Conservation (phyloP, 2,113 vertebrate species). For the Toxotes chatareus region DNA sequence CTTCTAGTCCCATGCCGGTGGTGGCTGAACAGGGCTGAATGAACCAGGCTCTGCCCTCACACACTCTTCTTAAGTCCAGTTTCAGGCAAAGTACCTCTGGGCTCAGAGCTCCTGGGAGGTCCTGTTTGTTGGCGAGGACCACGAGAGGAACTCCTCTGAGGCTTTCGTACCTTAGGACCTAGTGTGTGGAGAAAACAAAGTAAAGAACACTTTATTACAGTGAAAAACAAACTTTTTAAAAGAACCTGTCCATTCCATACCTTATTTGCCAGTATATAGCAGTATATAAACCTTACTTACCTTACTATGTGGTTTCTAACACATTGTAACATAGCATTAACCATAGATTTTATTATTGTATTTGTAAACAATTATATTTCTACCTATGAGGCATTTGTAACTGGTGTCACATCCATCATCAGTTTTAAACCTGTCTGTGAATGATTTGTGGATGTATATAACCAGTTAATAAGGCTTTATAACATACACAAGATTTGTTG, state of each 20-base stretch:
- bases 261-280: too few relatives aligned
- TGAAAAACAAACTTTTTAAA: background rate
- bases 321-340: background rate
- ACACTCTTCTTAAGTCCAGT: conserved; percentile 84
- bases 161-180: conserved; percentile 83
- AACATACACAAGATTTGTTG: too few relatives aligned
- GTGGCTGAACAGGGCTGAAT: conserved; percentile 91
- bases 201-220: background rate
- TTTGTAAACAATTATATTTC: background rate
- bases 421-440: too few relatives aligned
- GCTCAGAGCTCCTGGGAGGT: conserved; percentile 83
- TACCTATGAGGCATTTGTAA: background rate
- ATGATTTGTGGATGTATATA: too few relatives aligned
- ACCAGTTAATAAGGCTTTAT: too few relatives aligned
- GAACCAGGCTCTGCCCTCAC: conserved; percentile 89
- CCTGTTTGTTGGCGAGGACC: conserved; percentile 93
- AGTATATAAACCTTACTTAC: background rate
- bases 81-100: conserved; percentile 85
- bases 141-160: conserved; percentile 85
- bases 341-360: background rate
- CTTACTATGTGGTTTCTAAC: background rate
- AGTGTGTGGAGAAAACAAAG: background rate
- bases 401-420: too few relatives aligned
- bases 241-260: too few relatives aligned
- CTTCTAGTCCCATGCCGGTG: conserved; percentile 85